Base-by-base conservation (phyloP, 2,113 vertebrate species). In the Tragulus kanchil region DNA sequence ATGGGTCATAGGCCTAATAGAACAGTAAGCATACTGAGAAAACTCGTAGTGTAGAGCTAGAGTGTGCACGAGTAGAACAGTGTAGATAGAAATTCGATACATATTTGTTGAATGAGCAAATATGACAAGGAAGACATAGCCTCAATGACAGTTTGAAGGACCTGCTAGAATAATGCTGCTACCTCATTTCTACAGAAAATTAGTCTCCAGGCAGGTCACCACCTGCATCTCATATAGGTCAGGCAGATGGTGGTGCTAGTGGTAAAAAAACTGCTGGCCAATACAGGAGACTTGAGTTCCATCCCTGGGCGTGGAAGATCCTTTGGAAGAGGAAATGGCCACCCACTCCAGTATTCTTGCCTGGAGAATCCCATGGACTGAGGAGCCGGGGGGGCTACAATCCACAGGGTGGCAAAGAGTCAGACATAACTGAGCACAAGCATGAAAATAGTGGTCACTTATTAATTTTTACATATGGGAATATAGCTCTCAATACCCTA, bases 81-180 rank as follows among this genome's bases (percentile, higher is more conserved):
- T 36, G 36, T 36, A 36, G 81, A 94, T 26, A 81, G n/a, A 94
- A 96, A 90, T 84, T 58, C 81, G 84, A 92, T 90, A 95, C 31
- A 58, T 58, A 87, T 94, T 93, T 93, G 21, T 48, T 92, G 50
- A 95, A 95, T 75, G 58, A 50, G 26, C 19, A 95, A 92, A 90
- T 90, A 84, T 87, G 45, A 90, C 25, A 89, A 93, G 65, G 56
- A 92, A 11, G 21, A 88, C 5, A 85, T 3, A 95, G 61, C 8
- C n/a, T 92, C 81, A 67, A 42, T 58, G 50, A n/a, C 56, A 62
- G n/a, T 64, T 56, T 58, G 13, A n/a, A 95, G 89, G 16, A 92
- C 86, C 7, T 85, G 42, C 58, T 84, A 90, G 23, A 89, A 84
- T 64, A 90, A 92, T 75, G 67, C 48, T 83, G 58, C 59, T 91